phyloP scores from a whole-genome alignment of 2,888 invertebrate species.

The Megamerina dolium region DNA sequence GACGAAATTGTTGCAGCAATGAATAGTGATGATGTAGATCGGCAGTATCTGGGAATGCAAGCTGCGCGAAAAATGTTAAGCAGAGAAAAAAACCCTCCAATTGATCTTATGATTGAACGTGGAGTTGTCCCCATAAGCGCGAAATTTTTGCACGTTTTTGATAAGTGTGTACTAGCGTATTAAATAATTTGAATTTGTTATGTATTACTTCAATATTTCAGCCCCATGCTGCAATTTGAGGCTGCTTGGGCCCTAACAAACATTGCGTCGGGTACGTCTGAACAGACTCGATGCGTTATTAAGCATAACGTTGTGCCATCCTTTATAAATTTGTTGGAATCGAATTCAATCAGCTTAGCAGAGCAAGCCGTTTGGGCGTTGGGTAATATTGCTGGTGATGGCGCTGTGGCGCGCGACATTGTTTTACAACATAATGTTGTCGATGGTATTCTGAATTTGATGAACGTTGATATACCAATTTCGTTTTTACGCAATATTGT shows the following conservation, averaged over 20 bases:
- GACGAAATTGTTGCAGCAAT: conserved; percentile 71
- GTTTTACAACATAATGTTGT: conserved; percentile 70
- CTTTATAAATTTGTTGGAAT: conserved; percentile 66
- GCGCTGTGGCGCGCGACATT: conserved; percentile 70
- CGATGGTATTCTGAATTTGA: conserved; percentile 62
- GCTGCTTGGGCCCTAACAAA: conserved; percentile 97
- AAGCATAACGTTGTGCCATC: conserved; percentile 78
- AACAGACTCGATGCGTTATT: conserved; percentile 84
- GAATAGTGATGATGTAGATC: conserved; percentile 57
- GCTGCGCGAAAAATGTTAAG: conserved; percentile 84
- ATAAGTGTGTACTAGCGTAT: conserved; percentile 57
- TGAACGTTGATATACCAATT: conserved; percentile 58
- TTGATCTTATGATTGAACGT: conserved; percentile 73
- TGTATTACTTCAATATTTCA: conserved; percentile 35
- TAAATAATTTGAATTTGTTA: neutral
- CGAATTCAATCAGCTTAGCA: conserved; percentile 63
- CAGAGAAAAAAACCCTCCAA: conserved; percentile 84
- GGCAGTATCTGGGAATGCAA: conserved; percentile 67
- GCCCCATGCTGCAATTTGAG: conserved; percentile 81
- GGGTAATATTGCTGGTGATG: conserved; percentile 96
- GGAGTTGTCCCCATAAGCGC: conserved; percentile 82
- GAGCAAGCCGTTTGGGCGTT: conserved; percentile 97
- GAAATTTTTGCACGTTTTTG: conserved; percentile 62
- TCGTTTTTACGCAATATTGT: conserved; percentile 75
- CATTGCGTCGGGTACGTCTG: conserved; percentile 89